Base-by-base conservation (phyloP, 1,140 invertebrate species). In the Drosophila obscura region DNA sequence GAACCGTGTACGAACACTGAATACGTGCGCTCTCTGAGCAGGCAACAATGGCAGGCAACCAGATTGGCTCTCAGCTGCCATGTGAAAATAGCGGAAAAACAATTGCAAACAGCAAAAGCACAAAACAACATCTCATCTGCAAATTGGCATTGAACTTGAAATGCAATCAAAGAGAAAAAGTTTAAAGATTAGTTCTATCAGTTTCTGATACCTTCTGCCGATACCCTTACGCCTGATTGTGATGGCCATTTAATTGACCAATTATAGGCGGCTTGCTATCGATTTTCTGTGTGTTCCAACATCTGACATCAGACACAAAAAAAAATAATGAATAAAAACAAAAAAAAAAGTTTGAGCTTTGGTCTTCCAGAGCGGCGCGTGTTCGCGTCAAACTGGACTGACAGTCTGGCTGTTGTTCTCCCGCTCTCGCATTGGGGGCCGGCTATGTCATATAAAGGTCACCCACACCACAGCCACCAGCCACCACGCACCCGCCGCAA, bases 361-460 rank as follows among this genome's bases (percentile, higher is more conserved):
- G 78, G 69, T 75, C 69, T 81, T 85, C 82, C 82, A 87, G 71
- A 49, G 55, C 28, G 65, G 68, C 82, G 73, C 73, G 77, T 79
- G 74, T 69, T 39, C 56, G 9, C 26, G 41, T 50, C 28, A 35
- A 69, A 51, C 52, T 56, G 57, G 51, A 59, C 53, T 31, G 31
- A 31, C 31, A 9, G 31, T 39, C 35, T 39, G 26, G 8, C 15
- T 51, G 26, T 55, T 19, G 24, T 45, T 51, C 28, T 80, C 15
- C 57, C 60, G 49, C 75, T 60, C 55, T 45, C 35, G 35, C 35
- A 39, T 1, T 13, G 11, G 26, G 35, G 11, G 4, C 35, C 35
- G 35, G 35, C 73, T 87, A 79, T 87, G 83, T 83, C 83, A 87
- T 88, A 57, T 83, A 88, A 87, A 87, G 83, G 83, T 87, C 83